A percentile compares a stretch with the other conserved stretches of the same genome.
Conservation (phyloP, 2,797 vertebrate species). For the Macropus fuliginosus region DNA sequence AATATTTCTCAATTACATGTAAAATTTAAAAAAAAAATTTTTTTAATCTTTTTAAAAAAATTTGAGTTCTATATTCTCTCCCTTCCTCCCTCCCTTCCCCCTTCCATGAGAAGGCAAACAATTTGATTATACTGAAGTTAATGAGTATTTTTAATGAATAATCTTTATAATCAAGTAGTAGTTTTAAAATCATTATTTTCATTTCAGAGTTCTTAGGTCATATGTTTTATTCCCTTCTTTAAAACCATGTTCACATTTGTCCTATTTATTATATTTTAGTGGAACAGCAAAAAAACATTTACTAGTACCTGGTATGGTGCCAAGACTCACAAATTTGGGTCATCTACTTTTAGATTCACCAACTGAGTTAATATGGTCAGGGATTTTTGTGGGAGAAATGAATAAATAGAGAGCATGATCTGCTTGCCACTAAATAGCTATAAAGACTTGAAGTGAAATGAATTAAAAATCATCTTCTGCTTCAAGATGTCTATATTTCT, state of each 20-base stretch:
- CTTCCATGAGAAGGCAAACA: not conserved
- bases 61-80: not conserved
- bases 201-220: not conserved
- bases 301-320: not conserved
- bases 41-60: not conserved
- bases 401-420: not conserved
- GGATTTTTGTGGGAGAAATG: not conserved
- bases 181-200: not conserved
- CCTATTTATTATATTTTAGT: not conserved
- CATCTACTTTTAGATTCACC: slow-evolving; percentile 1
- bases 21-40: not conserved
- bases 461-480: not conserved
- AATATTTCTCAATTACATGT: not conserved
- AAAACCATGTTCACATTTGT: not conserved
- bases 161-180: not conserved
- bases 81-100: not conserved
- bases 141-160: not conserved
- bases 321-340: not conserved
- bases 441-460: not conserved
- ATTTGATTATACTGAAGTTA: not conserved
- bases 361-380: not conserved
- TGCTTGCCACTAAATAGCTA: not conserved
- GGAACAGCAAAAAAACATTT: not conserved
- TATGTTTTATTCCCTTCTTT: not conserved
- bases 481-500: not conserved